These are phyloP conservation scores for Myrmophylax atrothorax DNA, from an alignment of 2,113 vertebrate genomes.

Conservation along the genomic window DNA sequence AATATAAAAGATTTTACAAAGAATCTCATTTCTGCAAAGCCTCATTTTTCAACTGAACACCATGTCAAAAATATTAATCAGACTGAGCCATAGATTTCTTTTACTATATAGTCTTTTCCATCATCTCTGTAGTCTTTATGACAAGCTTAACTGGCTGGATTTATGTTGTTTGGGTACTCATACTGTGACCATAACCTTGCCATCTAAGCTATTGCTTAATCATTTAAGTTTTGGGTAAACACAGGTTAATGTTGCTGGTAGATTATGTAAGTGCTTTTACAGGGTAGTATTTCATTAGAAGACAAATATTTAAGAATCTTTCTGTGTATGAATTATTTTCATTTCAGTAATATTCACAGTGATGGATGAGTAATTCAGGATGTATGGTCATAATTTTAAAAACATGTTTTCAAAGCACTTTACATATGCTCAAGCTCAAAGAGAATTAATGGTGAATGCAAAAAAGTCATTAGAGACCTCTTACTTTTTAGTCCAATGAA, in stretches of 20 bases:
- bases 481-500: neutral
- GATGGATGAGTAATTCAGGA: conserved; percentile 9
- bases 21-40: neutral
- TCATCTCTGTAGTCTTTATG: conserved; percentile 21
- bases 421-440: neutral
- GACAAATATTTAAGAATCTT: neutral
- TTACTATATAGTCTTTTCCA: conserved; percentile 5
- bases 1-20: conserved; percentile 1
- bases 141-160: conserved; percentile 48
- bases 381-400: neutral
- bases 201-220: neutral
- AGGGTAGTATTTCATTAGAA: neutral
- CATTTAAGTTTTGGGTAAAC: neutral
- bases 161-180: conserved; percentile 31
- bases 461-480: neutral
- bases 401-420: neutral
- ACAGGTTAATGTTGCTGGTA: neutral
- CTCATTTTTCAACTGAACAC: conserved; percentile 41
- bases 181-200: neutral
- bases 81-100: conserved; percentile 26
- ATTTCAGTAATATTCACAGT: neutral
- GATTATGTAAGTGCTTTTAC: neutral
- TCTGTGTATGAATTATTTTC: neutral
- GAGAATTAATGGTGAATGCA: neutral
- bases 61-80: conserved; percentile 59